Base-by-base conservation (phyloP, 2,888 invertebrate genomes). In the Sussaba pulchella region DNA sequence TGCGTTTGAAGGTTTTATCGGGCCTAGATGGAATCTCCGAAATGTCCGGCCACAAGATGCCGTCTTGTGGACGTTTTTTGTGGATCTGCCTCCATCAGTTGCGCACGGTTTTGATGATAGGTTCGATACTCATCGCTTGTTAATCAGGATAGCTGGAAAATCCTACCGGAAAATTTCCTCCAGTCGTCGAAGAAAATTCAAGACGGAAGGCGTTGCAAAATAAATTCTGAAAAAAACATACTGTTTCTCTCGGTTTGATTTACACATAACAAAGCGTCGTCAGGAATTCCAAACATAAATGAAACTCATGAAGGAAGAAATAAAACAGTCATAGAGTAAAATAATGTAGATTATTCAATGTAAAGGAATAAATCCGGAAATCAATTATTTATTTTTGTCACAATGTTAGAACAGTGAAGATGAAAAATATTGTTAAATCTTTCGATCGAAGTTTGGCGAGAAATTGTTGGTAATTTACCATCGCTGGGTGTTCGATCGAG, bases 1-100 rank as follows among this genome's bases (percentile, higher is more conserved):
- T 76, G 69, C 63, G 76, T 76, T 82, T 73, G 6, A 82, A 73
- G 76, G 80, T 73, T 81, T 69, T 82, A 82, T 82, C 80, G 59
- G 63, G 76, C 69, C 45, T 59, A 73, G 80, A 39, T n/a, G n/a
- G 76, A 76, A 82, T 80, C 82, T 80, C 64, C 26, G 67, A 45
- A 80, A 76, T 81, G 81, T 78, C 73, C 70, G 59, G 78, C 73
- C 78, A 52, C 73, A 57, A 59, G 63, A 50, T 31, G n/a, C 43
- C 39, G 17, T 76, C 36, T n/a, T 17, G 36, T 21, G 17, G 17
- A 47, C 17, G 45, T 50, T 63, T 63, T 41, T 45, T 26, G 31
- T 43, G 39, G 17, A 47, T 5, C 6, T 6, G 64, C 57, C 78
- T 57, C 66, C 69, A 76, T 70, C 69, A 61, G 39, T 71, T 17